Evolutionary conservation across 2,888 invertebrate genomes (phyloP).

Genomic region (Drosophila putrida): DNA sequence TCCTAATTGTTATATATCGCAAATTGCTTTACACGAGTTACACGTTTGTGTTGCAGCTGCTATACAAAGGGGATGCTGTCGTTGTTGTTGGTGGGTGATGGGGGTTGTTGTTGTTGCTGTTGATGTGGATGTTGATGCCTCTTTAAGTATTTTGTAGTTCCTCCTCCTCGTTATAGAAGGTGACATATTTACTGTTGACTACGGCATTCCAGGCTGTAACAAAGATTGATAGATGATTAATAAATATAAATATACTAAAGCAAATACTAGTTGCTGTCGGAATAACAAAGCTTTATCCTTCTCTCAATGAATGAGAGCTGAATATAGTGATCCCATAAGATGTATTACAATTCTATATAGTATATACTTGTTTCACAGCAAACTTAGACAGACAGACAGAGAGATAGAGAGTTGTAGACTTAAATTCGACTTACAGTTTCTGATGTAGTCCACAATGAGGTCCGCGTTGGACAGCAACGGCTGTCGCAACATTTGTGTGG

Average conservation of each 20-base stretch:
- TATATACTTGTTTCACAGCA: too few species aligned
- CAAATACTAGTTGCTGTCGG: too few species aligned
- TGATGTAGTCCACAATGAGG: slow-evolving; percentile 88
- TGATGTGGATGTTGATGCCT: background rate
- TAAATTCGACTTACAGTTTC: slow-evolving; percentile 86
- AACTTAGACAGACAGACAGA: too few species aligned
- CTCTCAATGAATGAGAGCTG: too few species aligned
- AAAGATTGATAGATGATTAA: background rate
- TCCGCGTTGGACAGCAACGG: slow-evolving; percentile 43
- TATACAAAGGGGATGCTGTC: background rate
- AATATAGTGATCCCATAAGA: too few species aligned
- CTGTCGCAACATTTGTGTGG: slow-evolving; percentile 6
- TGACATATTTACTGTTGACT: slow-evolving; percentile 87
- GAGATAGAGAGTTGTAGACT: background rate
- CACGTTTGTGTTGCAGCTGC: slow-evolving; percentile 1
- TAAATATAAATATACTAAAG: too few species aligned
- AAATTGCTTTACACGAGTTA: background rate
- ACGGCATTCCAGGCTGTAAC: slow-evolving; percentile 91
- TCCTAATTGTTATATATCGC: background rate
- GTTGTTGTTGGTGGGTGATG: slow-evolving; percentile 1
- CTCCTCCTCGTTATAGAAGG: slow-evolving; percentile 87
- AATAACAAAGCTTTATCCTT: too few species aligned
- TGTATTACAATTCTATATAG: too few species aligned
- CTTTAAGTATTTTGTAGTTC: slow-evolving; percentile 27
- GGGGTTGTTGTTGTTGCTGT: background rate